A percentile compares a stretch with the other conserved stretches of the same genome.
phyloP scores from a whole-genome alignment of 2,888 invertebrate species.

The Tachina grossa region DNA sequence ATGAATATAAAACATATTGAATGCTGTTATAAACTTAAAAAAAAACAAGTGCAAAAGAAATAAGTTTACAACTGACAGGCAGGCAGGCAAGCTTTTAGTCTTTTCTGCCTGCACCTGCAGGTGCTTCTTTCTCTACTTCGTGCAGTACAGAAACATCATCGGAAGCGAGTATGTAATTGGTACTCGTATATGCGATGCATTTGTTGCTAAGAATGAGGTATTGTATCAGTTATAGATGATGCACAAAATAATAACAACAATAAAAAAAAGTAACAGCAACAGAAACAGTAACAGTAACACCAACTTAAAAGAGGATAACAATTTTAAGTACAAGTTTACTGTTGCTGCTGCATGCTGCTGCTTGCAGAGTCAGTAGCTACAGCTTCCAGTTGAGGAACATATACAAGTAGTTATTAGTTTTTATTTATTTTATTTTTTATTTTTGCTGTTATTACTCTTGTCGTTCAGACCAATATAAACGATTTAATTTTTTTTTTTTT shows the following conservation, averaged over 20 bases:
- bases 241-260: conserved; percentile 62
- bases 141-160: not conserved
- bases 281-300: conserved; percentile 24
- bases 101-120: conserved; percentile 67
- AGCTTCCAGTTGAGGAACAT: conserved; percentile 49
- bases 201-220: conserved; percentile 45
- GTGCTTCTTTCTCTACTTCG: conserved; percentile 61
- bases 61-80: conserved; percentile 60
- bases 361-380: conserved; percentile 17
- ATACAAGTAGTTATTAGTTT: conserved; percentile 24
- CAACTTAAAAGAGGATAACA: conserved; percentile 57
- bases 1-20: conserved; percentile 7
- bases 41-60: conserved; percentile 40
- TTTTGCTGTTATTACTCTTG: conserved; percentile 48
- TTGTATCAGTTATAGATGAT: conserved; percentile 64
- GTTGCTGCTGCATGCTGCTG: conserved; percentile 18
- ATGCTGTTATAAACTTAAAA: conserved; percentile 45
- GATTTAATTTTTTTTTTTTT: conserved; percentile 34
- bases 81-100: conserved; percentile 52
- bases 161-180: conserved; percentile 9
- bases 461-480: conserved; percentile 45
- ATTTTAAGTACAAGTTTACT: conserved; percentile 59
- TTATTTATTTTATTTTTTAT: not conserved
- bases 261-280: conserved; percentile 35
- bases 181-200: not conserved